These are phyloP conservation scores for Aphidius ervi DNA, from an alignment of 1,140 invertebrate genomes.

Conservation along the genomic window DNA sequence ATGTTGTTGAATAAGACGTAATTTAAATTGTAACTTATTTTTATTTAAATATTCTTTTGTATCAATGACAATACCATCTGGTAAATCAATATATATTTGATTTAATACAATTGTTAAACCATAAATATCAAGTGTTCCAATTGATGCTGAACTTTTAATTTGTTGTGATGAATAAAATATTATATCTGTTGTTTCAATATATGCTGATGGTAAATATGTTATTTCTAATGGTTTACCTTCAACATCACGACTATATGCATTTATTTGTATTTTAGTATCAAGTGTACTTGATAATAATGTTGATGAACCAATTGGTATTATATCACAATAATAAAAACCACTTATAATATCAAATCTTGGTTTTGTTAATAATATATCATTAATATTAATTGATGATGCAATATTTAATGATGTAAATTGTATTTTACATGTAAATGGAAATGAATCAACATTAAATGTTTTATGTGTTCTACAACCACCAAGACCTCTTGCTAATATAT, in stretches of 20 bases:
- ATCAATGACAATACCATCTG: constrained; percentile 41
- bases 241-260: constrained; percentile 2
- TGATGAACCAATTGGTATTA: constrained; percentile 47
- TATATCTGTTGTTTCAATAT: constrained; percentile 44
- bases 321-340: constrained; percentile 51
- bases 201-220: constrained; percentile 45
- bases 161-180: constrained; percentile 35
- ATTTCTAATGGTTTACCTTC: constrained; percentile 35
- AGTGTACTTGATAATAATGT: constrained; percentile 39
- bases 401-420: constrained; percentile 35
- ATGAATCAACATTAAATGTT: constrained; percentile 41
- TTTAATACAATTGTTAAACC: constrained; percentile 44
- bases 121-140: constrained; percentile 40
- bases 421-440: constrained; percentile 49
- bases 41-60: constrained; percentile 32
- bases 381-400: constrained; percentile 35
- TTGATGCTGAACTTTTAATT: constrained; percentile 25
- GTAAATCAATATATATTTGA: constrained; percentile 41
- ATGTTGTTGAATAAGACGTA: constrained; percentile 42
- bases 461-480: constrained; percentile 45
- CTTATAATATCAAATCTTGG: constrained; percentile 50
- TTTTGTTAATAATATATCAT: constrained; percentile 49
- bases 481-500: constrained; percentile 46
- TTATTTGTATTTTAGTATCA: constrained; percentile 40
- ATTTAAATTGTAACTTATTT: constrained; percentile 38